Base-by-base conservation (phyloP, 2,113 vertebrate genomes). In the Scartelaos histophorus region DNA sequence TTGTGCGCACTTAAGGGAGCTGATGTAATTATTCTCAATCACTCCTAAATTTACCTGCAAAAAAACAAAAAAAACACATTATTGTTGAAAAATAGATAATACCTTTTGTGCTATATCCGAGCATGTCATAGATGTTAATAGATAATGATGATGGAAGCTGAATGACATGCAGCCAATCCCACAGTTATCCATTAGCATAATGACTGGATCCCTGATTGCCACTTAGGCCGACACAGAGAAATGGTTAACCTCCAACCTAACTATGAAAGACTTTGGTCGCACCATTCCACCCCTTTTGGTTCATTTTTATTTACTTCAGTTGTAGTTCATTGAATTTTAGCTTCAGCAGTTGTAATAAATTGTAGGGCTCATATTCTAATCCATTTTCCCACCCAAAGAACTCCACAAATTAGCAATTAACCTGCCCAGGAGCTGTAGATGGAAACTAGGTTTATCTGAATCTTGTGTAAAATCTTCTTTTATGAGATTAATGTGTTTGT, bases 11-110 rank as follows among this genome's bases (percentile, higher is more conserved):
- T 17, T 12, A 29, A 74, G 24, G 49, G 35, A 69, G 76, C 72
- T 64, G 66, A 71, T 53, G 78, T 74, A 85, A 85, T 67, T 80
- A 85, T 76, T 60, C 61, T 71, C 43, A 54, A 61, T 75, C 45
- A 43, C 25, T 1, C 19, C n/a, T 10, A 34, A 7, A 43, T 25
- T 60, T 38, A 68, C 13, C 66, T 51, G 38, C 29, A 29, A 29
- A 29, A 29, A 29, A 29, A 29, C 2, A 29, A 17, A 19, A 38
- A 29, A 21, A 54, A 66, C 49, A 38, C 61, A 57, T 43, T 74
- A 60, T 45, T 0, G 7, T 57, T 47, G 64, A 79, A 69, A 54
- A 64, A 56, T 77, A 65, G 71, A 7, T 67, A 73, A 65, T 45
- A 4, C 4, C 46, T 53, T 73, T 67, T 78, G 43, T 66, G 68